A percentile compares a stretch with the other conserved stretches of the same genome.
Conservation (phyloP, 1,140 invertebrate species). For the Pteromalus puparum region DNA sequence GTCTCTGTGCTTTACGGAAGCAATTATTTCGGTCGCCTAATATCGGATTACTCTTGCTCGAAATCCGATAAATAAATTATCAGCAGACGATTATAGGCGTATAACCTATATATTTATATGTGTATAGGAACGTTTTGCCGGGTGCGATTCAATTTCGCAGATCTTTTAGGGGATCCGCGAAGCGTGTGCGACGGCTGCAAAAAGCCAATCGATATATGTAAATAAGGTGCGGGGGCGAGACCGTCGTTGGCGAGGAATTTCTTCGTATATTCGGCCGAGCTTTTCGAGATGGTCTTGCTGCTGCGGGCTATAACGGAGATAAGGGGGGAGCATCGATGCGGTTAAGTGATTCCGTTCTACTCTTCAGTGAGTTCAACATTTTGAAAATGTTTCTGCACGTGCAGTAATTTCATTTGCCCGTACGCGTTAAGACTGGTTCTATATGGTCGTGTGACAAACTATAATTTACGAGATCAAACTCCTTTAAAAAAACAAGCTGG, state of each 20-base stretch:
- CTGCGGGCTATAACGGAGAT: neutral
- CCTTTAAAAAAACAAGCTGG: no score
- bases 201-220: constrained; percentile 28
- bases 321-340: no score
- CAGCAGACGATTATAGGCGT: neutral
- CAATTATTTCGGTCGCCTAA: neutral
- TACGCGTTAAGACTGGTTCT: no score
- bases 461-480: neutral
- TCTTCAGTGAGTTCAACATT: no score
- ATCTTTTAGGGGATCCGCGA: neutral
- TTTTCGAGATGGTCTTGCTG: neutral
- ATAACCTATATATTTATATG: no score
- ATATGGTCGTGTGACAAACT: no score
- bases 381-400: no score
- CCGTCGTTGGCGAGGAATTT: neutral
- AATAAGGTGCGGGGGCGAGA: neutral
- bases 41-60: no score
- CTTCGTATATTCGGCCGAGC: neutral
- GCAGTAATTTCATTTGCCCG: no score
- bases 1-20: neutral
- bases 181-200: neutral
- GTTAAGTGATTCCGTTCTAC: no score
- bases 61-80: neutral
- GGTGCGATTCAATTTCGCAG: constrained; percentile 1
- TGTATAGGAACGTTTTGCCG: neutral